Conservation (phyloP, 2,797 vertebrate genomes). For the Mastacembelus armatus region DNA sequence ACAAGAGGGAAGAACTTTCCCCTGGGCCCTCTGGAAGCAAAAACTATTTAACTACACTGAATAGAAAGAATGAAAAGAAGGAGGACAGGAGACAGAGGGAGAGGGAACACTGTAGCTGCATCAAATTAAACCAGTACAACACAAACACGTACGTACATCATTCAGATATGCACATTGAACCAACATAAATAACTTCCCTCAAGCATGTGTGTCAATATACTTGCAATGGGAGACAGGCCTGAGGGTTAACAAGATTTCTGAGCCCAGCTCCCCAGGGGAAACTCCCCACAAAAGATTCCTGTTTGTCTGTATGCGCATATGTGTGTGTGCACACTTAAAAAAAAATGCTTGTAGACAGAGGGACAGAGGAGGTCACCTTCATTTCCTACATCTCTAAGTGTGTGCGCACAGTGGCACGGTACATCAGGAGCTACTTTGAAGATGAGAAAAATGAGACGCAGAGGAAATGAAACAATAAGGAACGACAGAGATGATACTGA, state of each 20-base stretch:
- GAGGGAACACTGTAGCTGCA: slow-evolving; percentile 28
- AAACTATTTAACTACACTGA: slow-evolving; percentile 51
- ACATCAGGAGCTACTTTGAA: slow-evolving; percentile 49
- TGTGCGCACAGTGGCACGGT: slow-evolving; percentile 26
- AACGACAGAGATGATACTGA: slow-evolving; percentile 29
- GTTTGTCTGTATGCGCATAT: slow-evolving; percentile 13
- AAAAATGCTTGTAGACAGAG: slow-evolving; percentile 44
- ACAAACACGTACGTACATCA: slow-evolving; percentile 14
- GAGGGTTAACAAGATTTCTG: slow-evolving; percentile 53
- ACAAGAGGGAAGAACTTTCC: slow-evolving; percentile 56
- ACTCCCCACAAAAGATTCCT: slow-evolving; percentile 21
- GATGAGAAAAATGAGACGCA: slow-evolving; percentile 28
- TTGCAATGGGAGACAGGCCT: slow-evolving; percentile 34
- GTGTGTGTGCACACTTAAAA: slow-evolving; percentile 15
- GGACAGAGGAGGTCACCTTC: slow-evolving; percentile 63
- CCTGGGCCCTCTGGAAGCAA: slow-evolving; percentile 46
- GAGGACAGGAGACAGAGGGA: neutral
- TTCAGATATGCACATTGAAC: slow-evolving; percentile 31
- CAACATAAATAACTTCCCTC: slow-evolving; percentile 42
- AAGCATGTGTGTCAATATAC: slow-evolving; percentile 32
- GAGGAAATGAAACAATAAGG: slow-evolving; percentile 76
- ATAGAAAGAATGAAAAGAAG: slow-evolving; percentile 32
- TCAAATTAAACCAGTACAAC: slow-evolving; percentile 21
- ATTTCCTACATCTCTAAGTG: slow-evolving; percentile 57
- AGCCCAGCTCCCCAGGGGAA: slow-evolving; percentile 14